Percentiles rank a stretch among this genome's conserved stretches.
phyloP scores from a whole-genome alignment of 2,797 vertebrate genomes.

The Malurus splendens region DNA sequence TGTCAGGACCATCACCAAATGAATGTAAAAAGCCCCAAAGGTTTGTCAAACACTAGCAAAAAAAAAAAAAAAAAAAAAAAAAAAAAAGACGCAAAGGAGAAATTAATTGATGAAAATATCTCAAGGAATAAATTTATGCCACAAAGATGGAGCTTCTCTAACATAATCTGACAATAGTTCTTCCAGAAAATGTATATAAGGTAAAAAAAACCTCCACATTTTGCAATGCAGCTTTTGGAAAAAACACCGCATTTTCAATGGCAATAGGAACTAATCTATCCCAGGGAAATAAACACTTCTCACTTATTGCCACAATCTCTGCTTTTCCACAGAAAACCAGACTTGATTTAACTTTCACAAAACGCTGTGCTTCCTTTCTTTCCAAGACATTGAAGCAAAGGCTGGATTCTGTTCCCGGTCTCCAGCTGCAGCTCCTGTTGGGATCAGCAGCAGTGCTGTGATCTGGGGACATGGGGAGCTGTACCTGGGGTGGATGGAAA shows the following conservation, averaged over 20 bases:
- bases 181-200: background rate
- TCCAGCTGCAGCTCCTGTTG: background rate
- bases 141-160: background rate
- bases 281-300: background rate
- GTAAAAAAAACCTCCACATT: background rate
- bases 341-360: background rate
- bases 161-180: background rate
- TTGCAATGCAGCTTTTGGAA: background rate
- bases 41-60: background rate
- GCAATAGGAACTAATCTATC: background rate
- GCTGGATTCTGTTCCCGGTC: background rate
- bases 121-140: background rate
- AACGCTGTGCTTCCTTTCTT: background rate
- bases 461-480: background rate
- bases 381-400: background rate
- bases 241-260: background rate
- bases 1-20: background rate
- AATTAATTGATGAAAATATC: background rate
- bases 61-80: background rate
- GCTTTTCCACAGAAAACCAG: background rate
- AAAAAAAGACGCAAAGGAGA: background rate
- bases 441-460: accelerated
- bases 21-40: background rate
- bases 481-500: background rate
- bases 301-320: background rate